These are phyloP conservation scores for Cathartes aura DNA, from an alignment of 2,113 vertebrate genomes.

Conservation along the genomic window DNA sequence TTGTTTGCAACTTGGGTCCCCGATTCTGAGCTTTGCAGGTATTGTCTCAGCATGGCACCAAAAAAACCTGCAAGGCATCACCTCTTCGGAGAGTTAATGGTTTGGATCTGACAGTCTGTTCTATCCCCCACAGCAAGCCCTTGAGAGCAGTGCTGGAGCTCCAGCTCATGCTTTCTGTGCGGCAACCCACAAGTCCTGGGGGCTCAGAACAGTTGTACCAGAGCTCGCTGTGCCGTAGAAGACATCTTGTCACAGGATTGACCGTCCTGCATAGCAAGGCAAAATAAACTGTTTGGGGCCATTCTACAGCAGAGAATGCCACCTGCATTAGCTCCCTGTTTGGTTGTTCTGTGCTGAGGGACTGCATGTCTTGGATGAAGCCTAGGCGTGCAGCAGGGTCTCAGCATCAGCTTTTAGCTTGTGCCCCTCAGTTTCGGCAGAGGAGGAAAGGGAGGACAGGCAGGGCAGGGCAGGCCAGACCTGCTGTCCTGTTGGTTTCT, in stretches of 20 bases:
- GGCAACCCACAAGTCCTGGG: rapidly evolving
- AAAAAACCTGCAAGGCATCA: not conserved
- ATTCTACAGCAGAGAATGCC: not conserved
- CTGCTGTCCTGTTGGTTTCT: not conserved
- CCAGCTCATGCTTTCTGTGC: not conserved
- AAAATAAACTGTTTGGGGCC: too few relatives aligned
- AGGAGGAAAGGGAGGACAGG: not conserved
- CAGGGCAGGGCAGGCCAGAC: too few relatives aligned
- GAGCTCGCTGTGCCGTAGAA: rapidly evolving
- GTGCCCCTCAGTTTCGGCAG: not conserved
- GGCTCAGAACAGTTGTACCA: not conserved
- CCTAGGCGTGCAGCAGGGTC: rapidly evolving
- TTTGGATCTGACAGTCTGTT: not conserved
- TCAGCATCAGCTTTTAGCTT: not conserved
- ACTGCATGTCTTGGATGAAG: not conserved
- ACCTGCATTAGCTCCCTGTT: rapidly evolving
- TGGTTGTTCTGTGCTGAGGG: not conserved
- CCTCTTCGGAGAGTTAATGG: not conserved
- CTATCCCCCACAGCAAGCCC: not conserved
- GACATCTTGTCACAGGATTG: rapidly evolving
- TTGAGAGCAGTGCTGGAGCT: not conserved
- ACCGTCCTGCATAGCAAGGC: rapidly evolving
- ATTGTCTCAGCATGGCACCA: not conserved
- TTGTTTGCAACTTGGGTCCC: not conserved
- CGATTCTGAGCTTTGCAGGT: not conserved